Evolutionary conservation across 2,113 vertebrate species (phyloP), one percentile per base, ranked within the genome.

Genomic region (Seriola quinqueradiata): DNA sequence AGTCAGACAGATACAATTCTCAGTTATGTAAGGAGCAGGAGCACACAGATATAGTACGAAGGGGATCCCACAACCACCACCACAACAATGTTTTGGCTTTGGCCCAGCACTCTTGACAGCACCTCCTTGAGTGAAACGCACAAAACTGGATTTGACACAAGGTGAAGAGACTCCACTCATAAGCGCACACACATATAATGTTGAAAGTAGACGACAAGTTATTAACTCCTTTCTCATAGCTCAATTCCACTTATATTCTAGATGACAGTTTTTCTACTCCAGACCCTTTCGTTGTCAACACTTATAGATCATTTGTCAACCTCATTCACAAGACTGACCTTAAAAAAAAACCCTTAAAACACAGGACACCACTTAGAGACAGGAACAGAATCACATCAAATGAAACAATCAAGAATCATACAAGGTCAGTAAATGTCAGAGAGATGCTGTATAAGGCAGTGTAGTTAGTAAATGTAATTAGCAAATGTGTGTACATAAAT

Each of bases 221-320:
- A 76, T 60, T 67, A 60, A 28, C 14, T 1, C 3, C 57, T 50
- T 59, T 36, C 46, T 72, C 83, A 25, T 48, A 58, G 70, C 77
- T 87, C 58, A 61, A 78, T 80, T 28, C 28, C 28, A 28, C 28
- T 74, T 5, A 52, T 32, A 68, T 76, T 75, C 70, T 64, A 55
- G 63, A 76, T 48, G 55, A 75, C 72, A 75, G 82, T 28, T 61
- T 65, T 72, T 87, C 76, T 46, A 25, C 63, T 67, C 44, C 42
- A 40, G 25, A 55, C 46, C 38, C 48, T 83, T 89, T 90, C 75
- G 79, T 83, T 69, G 46, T 70, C 28, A 17, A 57, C 78, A 50
- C 74, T 84, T 74, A 66, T 14, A 68, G 77, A 73, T 69, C 40
- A n/a, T 61, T 21, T 36, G 64, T 57, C 44, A 67, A 42, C n/a